Base-by-base conservation (phyloP, 2,888 invertebrate genomes). In the Chaetogeoica ovagalla region DNA sequence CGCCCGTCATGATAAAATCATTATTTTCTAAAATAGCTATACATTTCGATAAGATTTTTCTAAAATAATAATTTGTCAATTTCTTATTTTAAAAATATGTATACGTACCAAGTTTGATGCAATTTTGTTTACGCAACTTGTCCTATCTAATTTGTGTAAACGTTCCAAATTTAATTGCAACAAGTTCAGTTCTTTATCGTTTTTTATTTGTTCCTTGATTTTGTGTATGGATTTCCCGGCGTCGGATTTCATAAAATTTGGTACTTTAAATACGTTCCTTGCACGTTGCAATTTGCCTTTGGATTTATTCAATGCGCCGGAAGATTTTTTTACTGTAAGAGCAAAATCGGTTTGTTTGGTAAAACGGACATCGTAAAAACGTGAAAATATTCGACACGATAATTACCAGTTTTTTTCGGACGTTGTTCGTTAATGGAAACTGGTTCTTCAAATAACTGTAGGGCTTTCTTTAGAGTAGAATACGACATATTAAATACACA, bases 161-260 rank as follows among this genome's bases (percentile, higher is more conserved):
- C 79, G 71, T 57, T 79, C 63, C 21, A 79, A 65, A 79, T 79
- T 79, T 55, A 79, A 13, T 30, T 79, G 70, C 37, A 79, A 62
- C 23, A 79, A 79, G 65, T 79, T 79, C 11, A 65, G 57, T 39
- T 79, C 79, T 13, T 79, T 71, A 55, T 79, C 71, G 39, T 71
- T 79, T 19, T 55, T 70, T 23, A 79, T 79, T 71, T 79, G 70
- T n/a, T 79, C 79, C 23, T 79, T 70, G 8, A 71, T 71, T 63
- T 79, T 71, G 30, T 57, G 37, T 19, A 79, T 21, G 52, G 79
- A 79, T 30, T 79, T 79, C 55, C 60, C 62, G 57, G 57, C 43
- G 65, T 79, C 63, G 19, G 79, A 63, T 79, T 79, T 79, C 9
- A 71, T 57, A 62, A 57, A 62, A 63, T 43, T 52, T 39, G 60